These are phyloP conservation scores for Erebia epiphron DNA, from an alignment of 2,888 invertebrate genomes.

Conservation along the genomic window DNA sequence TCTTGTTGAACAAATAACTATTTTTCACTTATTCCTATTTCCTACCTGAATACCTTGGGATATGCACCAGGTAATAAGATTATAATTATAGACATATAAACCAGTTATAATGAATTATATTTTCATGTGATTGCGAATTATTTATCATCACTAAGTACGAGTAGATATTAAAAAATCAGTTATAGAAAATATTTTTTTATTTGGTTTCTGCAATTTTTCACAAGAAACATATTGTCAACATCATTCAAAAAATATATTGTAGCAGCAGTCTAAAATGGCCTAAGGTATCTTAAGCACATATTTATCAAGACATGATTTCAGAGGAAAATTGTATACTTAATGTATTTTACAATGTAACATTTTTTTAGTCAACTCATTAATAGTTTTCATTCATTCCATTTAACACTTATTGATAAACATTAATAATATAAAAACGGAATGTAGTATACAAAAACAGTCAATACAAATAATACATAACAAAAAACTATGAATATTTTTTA, in stretches of 20 bases:
- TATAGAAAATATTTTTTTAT: too few species aligned
- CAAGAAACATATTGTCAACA: too few species aligned
- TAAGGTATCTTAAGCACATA: conserved; percentile 1
- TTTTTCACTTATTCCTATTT: too few species aligned
- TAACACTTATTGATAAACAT: conserved; percentile 16
- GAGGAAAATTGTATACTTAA: background rate
- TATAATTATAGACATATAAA: too few species aligned
- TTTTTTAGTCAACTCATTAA: background rate
- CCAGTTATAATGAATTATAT: too few species aligned
- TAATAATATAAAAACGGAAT: conserved; percentile 28
- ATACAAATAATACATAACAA: background rate
- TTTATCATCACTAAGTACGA: too few species aligned
- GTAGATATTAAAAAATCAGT: too few species aligned
- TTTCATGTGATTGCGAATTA: too few species aligned
- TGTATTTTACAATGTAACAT: background rate
- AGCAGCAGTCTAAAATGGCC: background rate
- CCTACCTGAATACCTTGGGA: too few species aligned
- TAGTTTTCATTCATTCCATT: conserved; percentile 27
- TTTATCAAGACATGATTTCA: background rate
- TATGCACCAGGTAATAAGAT: too few species aligned
- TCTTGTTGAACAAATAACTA: too few species aligned
- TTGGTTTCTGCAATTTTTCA: too few species aligned
- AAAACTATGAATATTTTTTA: background rate
- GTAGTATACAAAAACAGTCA: conserved; percentile 9
- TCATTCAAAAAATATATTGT: background rate